These are phyloP conservation scores for Saccopteryx leptura DNA, from an alignment of 2,113 vertebrate species.

Conservation along the genomic window DNA sequence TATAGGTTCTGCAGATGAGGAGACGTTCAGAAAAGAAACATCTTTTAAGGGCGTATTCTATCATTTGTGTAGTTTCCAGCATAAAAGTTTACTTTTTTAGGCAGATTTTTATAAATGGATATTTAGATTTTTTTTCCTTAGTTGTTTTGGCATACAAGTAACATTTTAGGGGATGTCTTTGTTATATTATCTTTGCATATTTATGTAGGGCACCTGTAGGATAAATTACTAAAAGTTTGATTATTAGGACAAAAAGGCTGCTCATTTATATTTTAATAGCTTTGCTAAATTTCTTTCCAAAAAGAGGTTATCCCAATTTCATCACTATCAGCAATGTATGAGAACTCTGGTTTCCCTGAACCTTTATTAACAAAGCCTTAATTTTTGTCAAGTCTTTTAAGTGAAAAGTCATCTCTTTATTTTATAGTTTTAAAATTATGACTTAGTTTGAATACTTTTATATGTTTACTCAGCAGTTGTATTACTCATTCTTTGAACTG, in stretches of 20 bases:
- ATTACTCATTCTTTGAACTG: conserved; percentile 41
- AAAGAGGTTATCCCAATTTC: neutral
- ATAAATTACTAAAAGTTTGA: conserved; percentile 22
- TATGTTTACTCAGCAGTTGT: neutral
- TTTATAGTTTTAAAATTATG: conserved; percentile 51
- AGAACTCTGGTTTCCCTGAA: neutral
- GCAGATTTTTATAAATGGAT: neutral
- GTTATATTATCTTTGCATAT: neutral
- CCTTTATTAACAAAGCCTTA: neutral
- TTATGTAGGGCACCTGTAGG: neutral
- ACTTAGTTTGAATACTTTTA: neutral
- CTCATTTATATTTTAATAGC: conserved; percentile 6
- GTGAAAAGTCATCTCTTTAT: conserved; percentile 5
- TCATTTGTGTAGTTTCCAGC: neutral
- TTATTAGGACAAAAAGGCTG: neutral
- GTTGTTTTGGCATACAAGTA: neutral
- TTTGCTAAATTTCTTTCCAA: neutral
- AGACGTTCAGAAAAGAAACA: neutral
- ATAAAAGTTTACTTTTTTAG: neutral
- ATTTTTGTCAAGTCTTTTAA: conserved; percentile 19
- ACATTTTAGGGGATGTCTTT: conserved; percentile 16
- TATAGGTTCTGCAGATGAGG: neutral
- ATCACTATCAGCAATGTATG: neutral
- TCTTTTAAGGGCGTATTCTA: neutral
- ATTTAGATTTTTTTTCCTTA: neutral